phyloP scores from a whole-genome alignment of 2,888 invertebrate genomes.

The Petrolisthes cinctipes region DNA sequence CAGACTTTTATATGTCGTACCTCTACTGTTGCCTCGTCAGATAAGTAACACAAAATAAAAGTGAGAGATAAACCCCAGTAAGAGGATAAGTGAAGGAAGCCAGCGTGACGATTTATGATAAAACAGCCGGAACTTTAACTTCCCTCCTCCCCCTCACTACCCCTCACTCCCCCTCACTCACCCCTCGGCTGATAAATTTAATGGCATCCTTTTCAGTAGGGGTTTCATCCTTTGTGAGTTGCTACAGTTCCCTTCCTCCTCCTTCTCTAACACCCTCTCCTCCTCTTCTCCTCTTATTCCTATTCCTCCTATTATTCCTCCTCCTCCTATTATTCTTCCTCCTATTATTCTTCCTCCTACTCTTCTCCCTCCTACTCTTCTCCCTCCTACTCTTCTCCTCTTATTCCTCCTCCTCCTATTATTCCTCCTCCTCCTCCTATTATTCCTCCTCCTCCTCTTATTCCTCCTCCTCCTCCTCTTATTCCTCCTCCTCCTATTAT shows the following conservation, averaged over 20 bases:
- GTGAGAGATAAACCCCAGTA: no score
- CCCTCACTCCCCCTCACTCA: no score
- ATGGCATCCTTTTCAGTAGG: no score
- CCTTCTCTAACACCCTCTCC: not conserved
- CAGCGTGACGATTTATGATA: no score
- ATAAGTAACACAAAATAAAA: no score
- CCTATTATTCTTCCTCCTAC: not conserved
- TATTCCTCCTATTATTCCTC: not conserved
- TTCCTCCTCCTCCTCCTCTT: not conserved
- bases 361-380: not conserved
- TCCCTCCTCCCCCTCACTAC: no score
- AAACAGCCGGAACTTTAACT: no score
- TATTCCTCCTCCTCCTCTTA: not conserved
- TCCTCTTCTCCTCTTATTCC: not conserved
- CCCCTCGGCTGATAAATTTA: no score
- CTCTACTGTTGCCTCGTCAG: no score
- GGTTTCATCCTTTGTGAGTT: not conserved
- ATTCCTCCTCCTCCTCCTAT: conserved; percentile 3
- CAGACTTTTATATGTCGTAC: no score
- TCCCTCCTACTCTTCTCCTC: not conserved
- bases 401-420: not conserved
- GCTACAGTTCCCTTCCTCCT: not conserved
- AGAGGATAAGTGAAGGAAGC: no score
- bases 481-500: not conserved
- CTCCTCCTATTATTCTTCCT: not conserved